These are phyloP conservation scores for Tychaedon coryphoeus DNA, from an alignment of 2,113 vertebrate species.

Conservation along the genomic window DNA sequence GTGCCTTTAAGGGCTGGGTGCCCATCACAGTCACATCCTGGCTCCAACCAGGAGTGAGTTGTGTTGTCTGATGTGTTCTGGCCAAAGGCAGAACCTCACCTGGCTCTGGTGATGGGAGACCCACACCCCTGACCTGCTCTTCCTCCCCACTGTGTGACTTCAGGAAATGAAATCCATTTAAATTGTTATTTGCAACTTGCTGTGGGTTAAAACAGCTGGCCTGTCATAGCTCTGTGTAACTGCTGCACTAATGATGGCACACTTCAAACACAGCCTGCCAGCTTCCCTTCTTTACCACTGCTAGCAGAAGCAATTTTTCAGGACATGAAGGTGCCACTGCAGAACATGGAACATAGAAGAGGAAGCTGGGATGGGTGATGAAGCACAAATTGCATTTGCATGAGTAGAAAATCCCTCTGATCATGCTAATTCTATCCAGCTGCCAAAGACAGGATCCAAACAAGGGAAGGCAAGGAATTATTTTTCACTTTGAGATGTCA, in stretches of 20 bases:
- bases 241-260: neutral
- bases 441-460: neutral
- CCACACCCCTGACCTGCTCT: neutral
- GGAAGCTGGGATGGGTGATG: neutral
- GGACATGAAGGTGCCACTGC: neutral
- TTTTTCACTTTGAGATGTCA: neutral
- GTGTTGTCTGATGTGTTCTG: neutral
- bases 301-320: neutral
- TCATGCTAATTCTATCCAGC: neutral
- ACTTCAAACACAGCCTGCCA: neutral
- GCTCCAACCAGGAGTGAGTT: rapidly evolving
- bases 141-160: neutral
- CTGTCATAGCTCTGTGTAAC: neutral
- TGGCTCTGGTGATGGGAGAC: neutral
- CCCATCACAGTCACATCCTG: neutral
- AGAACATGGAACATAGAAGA: neutral
- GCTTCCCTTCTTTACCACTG: neutral
- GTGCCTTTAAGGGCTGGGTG: neutral
- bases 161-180: neutral
- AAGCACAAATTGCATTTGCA: neutral
- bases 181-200: neutral
- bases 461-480: neutral
- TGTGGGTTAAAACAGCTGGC: neutral
- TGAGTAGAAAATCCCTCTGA: neutral
- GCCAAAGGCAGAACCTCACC: neutral